phyloP scores from a whole-genome alignment of 1,140 invertebrate genomes.

The Megalopta genalis region DNA sequence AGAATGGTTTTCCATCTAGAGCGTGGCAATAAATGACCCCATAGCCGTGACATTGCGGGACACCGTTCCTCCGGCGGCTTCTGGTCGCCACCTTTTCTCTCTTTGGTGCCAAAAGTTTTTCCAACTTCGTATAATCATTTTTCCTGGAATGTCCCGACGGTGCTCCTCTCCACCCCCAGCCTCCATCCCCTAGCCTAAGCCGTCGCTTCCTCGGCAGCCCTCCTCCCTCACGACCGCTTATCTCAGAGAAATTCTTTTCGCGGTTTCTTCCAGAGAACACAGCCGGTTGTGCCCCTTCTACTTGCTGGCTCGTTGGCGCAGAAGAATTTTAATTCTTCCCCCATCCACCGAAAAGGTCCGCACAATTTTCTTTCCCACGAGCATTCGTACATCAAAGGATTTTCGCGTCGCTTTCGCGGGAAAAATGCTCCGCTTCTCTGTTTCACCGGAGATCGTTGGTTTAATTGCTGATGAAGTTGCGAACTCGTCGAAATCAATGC shows the following conservation, averaged over 20 bases:
- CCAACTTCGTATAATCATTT: conserved; percentile 76
- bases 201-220: conserved; percentile 34
- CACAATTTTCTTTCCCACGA: conserved; percentile 49
- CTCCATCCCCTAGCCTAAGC: conserved; percentile 11
- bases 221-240: conserved; percentile 54
- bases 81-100: conserved; percentile 36
- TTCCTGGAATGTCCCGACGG: conserved; percentile 69
- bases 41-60: conserved; percentile 51
- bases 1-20: conserved; percentile 24
- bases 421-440: conserved; percentile 28
- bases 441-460: not conserved
- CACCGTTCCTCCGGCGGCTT: conserved; percentile 40
- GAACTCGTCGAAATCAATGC: not conserved
- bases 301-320: conserved; percentile 52
- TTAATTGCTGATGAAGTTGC: not conserved
- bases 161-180: conserved; percentile 25
- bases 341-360: conserved; percentile 43
- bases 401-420: conserved; percentile 23
- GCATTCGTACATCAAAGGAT: conserved; percentile 53
- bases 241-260: conserved; percentile 67
- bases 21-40: conserved; percentile 56
- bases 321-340: conserved; percentile 67
- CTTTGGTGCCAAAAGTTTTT: conserved; percentile 64
- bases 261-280: conserved; percentile 61
- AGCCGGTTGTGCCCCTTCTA: conserved; percentile 26